phyloP scores from a whole-genome alignment of 2,797 vertebrate species.

The Pseudochaenichthys georgianus region DNA sequence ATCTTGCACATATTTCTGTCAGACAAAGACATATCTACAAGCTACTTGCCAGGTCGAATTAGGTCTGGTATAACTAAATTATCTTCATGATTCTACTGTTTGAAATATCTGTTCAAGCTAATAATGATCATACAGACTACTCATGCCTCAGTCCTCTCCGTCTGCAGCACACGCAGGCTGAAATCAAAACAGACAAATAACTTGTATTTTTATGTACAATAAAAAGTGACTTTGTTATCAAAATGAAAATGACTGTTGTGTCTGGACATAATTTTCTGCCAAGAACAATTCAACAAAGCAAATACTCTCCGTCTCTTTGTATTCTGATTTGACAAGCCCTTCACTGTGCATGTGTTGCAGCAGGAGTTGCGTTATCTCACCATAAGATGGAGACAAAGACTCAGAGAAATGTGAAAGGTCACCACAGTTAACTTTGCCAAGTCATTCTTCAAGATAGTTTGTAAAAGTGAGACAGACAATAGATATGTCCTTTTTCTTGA shows the following conservation, averaged over 20 bases:
- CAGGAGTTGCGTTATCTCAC: slow-evolving; percentile 3
- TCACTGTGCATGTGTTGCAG: background rate
- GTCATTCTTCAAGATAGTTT: slow-evolving; percentile 1
- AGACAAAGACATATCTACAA: slow-evolving; percentile 13
- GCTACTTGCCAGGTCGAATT: background rate
- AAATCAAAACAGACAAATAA: slow-evolving; percentile 29
- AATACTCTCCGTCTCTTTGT: background rate
- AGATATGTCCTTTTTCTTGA: background rate
- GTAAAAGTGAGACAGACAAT: background rate
- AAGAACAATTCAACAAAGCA: background rate
- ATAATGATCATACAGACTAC: slow-evolving; percentile 30
- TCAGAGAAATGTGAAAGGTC: background rate
- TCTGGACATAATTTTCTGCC: background rate
- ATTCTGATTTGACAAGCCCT: background rate
- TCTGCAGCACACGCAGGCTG: slow-evolving; percentile 34
- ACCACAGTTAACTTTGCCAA: background rate
- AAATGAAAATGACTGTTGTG: slow-evolving; percentile 4
- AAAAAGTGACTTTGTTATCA: slow-evolving; percentile 76
- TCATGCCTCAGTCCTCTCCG: slow-evolving; percentile 14
- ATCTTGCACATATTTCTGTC: slow-evolving; percentile 43
- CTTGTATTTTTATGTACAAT: slow-evolving; percentile 83
- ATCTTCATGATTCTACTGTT: slow-evolving; percentile 26
- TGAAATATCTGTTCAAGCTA: slow-evolving; percentile 19
- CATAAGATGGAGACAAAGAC: slow-evolving; percentile 69
- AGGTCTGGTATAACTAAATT: slow-evolving; percentile 5